Base-by-base conservation (phyloP, 2,113 vertebrate genomes). In the Mesembrinibis cayennensis region DNA sequence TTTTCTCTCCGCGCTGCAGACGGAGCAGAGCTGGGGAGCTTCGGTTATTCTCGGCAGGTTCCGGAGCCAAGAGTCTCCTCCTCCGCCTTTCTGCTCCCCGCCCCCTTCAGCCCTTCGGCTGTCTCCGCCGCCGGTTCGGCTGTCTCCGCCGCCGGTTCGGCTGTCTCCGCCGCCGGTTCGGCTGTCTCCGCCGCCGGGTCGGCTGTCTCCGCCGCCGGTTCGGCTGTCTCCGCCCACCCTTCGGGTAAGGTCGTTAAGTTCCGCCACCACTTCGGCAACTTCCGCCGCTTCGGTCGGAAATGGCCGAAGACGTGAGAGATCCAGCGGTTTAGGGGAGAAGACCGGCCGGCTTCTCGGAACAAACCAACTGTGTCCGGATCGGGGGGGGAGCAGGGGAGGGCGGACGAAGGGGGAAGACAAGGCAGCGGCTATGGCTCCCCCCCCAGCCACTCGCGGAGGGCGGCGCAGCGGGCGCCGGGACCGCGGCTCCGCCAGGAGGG, bases 231-330 rank as follows among this genome's bases (percentile, higher is more conserved):
- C 89, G 86, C 30, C 18, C 32, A 3, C 32, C 22, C 30, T 84
- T 93, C 90, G 86, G 86, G 8, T n/a, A 30, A 38, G 25, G 21
- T 74, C 93, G 84, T 93, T 32, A 93, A 90, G 78, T 95, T 96
- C 96, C 96, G 95, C 49, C 78, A 5, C 2, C 45, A 53, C 86
- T 96, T 95, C 96, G 96, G 92, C 65, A 90, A 34, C 94, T 92
- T 94, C 83, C 95, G 95, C 91, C 83, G 44, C 1, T 56, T 70
- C 6, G 83, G 87, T 96, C 96, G 96, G 96, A 96, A 96, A 97
- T 95, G 94, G 96, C 95, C 96, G 96, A 97, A 97, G 94, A 96
- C 86, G 89, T 80, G 90, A 61, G 92, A 74, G 91, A 95, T 38
- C 77, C 93, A 82, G 95, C 87, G 95, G 94, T 89, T 89, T 94